Evolutionary conservation across 2,113 vertebrate species (phyloP).

Genomic region (Heliornis fulica): DNA sequence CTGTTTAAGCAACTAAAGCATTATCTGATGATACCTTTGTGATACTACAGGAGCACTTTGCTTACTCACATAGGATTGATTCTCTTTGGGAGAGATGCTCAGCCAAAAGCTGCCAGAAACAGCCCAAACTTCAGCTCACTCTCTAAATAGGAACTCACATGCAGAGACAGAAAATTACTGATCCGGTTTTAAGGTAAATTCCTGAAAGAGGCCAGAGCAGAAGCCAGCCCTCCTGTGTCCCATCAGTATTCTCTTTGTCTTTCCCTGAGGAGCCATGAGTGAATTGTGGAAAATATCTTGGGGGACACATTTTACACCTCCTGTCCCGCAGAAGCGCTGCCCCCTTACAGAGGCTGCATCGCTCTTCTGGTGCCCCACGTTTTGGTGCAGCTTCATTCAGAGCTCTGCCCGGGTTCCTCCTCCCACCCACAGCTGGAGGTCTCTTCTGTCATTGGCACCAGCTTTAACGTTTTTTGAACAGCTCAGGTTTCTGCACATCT

Average conservation of each 20-base stretch:
- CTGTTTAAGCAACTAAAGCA: neutral
- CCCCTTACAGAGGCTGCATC: accelerated
- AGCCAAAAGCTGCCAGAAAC: neutral
- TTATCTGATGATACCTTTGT: neutral
- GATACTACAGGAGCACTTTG: neutral
- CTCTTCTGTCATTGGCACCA: accelerated
- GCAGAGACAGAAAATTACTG: neutral
- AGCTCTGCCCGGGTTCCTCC: neutral
- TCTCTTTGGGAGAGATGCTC: neutral
- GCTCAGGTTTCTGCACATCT: neutral
- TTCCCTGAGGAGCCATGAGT: neutral
- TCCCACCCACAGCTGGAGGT: accelerated
- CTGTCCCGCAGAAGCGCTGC: neutral
- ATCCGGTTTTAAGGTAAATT: neutral
- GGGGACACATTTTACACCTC: neutral
- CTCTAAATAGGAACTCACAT: neutral
- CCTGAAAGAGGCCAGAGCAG: neutral
- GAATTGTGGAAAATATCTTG: neutral
- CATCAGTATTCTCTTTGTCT: neutral
- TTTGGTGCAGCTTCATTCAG: neutral
- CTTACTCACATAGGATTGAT: accelerated
- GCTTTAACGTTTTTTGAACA: neutral
- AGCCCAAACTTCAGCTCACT: neutral
- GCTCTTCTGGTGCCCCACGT: accelerated
- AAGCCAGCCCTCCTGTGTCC: neutral